phyloP scores from a whole-genome alignment of 2,113 vertebrate genomes.

The Gadus macrocephalus region DNA sequence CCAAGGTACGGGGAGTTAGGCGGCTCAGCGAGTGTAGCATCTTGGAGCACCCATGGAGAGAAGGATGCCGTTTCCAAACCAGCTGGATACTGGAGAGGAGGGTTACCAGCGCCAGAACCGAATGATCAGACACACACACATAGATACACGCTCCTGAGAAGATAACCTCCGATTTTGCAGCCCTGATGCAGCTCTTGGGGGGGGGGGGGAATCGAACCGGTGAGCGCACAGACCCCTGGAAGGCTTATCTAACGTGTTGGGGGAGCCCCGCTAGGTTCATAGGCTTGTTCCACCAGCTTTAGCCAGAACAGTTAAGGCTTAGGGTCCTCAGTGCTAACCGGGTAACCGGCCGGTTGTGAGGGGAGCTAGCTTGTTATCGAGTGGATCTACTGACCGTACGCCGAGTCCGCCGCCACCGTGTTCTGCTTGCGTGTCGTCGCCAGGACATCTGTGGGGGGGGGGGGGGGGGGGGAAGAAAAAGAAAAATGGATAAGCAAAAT shows the following conservation, averaged over 20 bases:
- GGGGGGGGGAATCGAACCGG: not conserved
- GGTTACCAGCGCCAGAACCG: not conserved
- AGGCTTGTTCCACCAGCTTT: too few species aligned
- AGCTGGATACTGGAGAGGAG: conserved; percentile 43
- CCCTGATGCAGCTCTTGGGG: not conserved
- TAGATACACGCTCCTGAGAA: too few species aligned
- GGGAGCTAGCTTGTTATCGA: not conserved
- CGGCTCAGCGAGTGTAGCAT: conserved; percentile 37
- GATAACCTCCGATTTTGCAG: not conserved
- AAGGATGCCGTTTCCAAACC: conserved; percentile 31
- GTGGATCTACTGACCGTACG: conserved; percentile 72
- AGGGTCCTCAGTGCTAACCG: too few species aligned
- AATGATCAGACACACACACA: too few species aligned
- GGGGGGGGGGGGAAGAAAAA: conserved; percentile 16
- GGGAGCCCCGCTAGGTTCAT: too few species aligned
- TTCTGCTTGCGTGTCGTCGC: conserved; percentile 75
- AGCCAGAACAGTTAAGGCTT: too few species aligned
- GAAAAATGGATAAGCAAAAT: too few species aligned
- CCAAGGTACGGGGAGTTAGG: conserved; percentile 61
- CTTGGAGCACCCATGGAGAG: conserved; percentile 47
- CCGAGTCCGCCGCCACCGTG: conserved; percentile 67
- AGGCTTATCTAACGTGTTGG: too few species aligned
- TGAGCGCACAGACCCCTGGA: too few species aligned
- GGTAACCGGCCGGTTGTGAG: not conserved
- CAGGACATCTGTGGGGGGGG: conserved; percentile 64